phyloP scores from a whole-genome alignment of 2,797 vertebrate genomes.

The Brotula barbata region DNA sequence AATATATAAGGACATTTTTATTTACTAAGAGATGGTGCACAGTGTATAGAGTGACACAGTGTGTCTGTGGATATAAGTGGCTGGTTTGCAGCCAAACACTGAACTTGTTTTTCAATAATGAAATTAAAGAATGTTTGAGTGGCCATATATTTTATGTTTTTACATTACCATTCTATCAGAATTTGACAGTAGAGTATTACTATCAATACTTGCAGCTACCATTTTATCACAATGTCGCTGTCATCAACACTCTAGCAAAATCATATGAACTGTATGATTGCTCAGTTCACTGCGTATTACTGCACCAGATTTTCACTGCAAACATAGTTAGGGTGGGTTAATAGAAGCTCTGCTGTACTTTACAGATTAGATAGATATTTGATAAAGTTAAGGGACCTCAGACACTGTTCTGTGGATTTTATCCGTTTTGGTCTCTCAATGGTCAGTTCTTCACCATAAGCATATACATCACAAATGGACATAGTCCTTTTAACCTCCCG shows the following conservation, averaged over 20 bases:
- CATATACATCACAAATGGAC: constrained; percentile 50
- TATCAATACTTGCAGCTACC: constrained; percentile 13
- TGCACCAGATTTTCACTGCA: constrained; percentile 17
- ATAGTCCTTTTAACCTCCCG: constrained; percentile 42
- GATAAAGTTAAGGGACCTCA: constrained; percentile 29
- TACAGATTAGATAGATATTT: constrained; percentile 50
- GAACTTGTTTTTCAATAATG: constrained; percentile 7
- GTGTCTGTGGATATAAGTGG: constrained; percentile 13
- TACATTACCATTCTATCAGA: constrained; percentile 12
- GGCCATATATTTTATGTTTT: constrained; percentile 30
- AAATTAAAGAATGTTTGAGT: constrained; percentile 27
- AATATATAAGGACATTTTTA: constrained; percentile 26
- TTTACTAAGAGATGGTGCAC: constrained; percentile 29
- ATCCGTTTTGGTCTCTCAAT: constrained; percentile 30
- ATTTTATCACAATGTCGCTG: neutral
- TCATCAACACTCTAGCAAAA: constrained; percentile 6
- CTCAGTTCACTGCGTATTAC: constrained; percentile 5
- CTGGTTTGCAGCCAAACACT: constrained; percentile 16
- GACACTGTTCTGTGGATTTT: constrained; percentile 36
- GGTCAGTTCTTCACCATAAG: constrained; percentile 42
- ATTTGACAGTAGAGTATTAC: constrained; percentile 30
- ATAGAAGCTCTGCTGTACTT: constrained; percentile 39
- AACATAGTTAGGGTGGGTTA: constrained; percentile 32
- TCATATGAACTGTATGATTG: constrained; percentile 10
- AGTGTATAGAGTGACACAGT: constrained; percentile 10